A percentile compares a stretch with the other conserved stretches of the same genome.
Evolutionary conservation across 1,140 invertebrate genomes (phyloP).

Genomic region (Galendromus occidentalis): DNA sequence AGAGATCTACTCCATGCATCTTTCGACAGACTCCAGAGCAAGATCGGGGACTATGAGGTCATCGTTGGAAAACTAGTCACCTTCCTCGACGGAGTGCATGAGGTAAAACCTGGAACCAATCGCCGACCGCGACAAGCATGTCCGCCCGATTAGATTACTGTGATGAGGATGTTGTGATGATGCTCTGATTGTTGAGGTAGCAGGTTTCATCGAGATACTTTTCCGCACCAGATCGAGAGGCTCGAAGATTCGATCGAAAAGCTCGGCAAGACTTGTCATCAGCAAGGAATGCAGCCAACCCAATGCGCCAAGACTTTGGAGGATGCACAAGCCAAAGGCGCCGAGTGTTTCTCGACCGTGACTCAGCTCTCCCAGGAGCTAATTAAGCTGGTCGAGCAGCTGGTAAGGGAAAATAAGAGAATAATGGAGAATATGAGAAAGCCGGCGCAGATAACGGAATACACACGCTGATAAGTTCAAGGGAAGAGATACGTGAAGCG

Average conservation of each 20-base stretch:
- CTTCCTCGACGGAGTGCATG: conserved; percentile 44
- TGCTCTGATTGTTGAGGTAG: too few relatives aligned
- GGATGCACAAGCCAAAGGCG: conserved; percentile 34
- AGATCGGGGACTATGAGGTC: conserved; percentile 48
- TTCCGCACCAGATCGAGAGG: not conserved
- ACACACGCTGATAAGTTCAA: not conserved
- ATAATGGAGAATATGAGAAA: too few relatives aligned
- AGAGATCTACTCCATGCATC: conserved; percentile 33
- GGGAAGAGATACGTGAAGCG: not conserved
- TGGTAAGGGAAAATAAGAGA: conserved; percentile 28
- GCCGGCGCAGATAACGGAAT: not conserved
- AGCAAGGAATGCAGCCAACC: not conserved
- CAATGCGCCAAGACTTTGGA: conserved; percentile 33
- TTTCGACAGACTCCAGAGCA: conserved; percentile 41
- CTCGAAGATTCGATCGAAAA: not conserved
- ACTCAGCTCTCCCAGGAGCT: conserved; percentile 41
- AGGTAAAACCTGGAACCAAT: conserved; percentile 36
- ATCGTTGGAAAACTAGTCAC: conserved; percentile 47
- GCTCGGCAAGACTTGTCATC: not conserved
- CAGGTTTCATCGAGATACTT: too few relatives aligned
- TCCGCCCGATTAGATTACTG: too few relatives aligned
- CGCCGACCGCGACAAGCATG: conserved; percentile 32
- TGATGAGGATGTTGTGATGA: too few relatives aligned
- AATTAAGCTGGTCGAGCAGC: conserved; percentile 39
- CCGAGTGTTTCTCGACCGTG: conserved; percentile 39